These are phyloP conservation scores for Volucella inanis DNA, from an alignment of 2,888 invertebrate species.

Conservation along the genomic window DNA sequence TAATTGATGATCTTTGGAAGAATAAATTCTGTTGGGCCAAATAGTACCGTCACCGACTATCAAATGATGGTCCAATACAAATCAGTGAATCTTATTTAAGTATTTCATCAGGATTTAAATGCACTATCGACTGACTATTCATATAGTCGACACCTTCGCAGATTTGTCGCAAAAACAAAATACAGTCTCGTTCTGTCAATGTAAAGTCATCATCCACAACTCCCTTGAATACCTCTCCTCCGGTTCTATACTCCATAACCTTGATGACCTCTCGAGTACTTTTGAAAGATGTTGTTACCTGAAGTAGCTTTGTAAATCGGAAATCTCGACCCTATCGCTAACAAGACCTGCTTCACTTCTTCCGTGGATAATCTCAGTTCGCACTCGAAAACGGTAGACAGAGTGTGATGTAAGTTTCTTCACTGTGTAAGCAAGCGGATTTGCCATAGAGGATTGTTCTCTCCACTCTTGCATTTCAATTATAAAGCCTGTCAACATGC, in stretches of 20 bases:
- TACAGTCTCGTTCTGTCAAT: slow-evolving; percentile 94
- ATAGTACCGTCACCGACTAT: slow-evolving; percentile 88
- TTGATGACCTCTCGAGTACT: slow-evolving; percentile 90
- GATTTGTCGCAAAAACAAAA: slow-evolving; percentile 94
- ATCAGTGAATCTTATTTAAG: slow-evolving; percentile 96
- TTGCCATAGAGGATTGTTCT: too few relatives aligned
- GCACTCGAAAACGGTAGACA: slow-evolving; percentile 89
- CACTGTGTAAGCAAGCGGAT: too few relatives aligned
- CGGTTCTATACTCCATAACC: slow-evolving; percentile 95
- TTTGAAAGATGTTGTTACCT: slow-evolving; percentile 92
- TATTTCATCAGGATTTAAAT: too few relatives aligned
- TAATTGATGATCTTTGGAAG: slow-evolving; percentile 96
- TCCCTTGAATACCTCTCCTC: slow-evolving; percentile 96
- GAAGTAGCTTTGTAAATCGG: slow-evolving; percentile 87
- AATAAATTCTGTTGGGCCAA: slow-evolving; percentile 96
- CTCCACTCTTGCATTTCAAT: slow-evolving; percentile 87
- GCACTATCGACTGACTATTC: slow-evolving; percentile 92
- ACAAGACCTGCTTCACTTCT: slow-evolving; percentile 86
- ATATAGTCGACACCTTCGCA: slow-evolving; percentile 96
- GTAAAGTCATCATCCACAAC: slow-evolving; percentile 96
- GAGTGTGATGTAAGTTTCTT: too few relatives aligned
- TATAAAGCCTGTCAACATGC: slow-evolving; percentile 89
- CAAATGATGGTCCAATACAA: slow-evolving; percentile 92
- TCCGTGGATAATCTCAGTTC: slow-evolving; percentile 90
- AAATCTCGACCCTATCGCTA: slow-evolving; percentile 84